These are phyloP conservation scores for Lithophane ornitopus DNA, from an alignment of 2,888 invertebrate genomes.

Conservation along the genomic window DNA sequence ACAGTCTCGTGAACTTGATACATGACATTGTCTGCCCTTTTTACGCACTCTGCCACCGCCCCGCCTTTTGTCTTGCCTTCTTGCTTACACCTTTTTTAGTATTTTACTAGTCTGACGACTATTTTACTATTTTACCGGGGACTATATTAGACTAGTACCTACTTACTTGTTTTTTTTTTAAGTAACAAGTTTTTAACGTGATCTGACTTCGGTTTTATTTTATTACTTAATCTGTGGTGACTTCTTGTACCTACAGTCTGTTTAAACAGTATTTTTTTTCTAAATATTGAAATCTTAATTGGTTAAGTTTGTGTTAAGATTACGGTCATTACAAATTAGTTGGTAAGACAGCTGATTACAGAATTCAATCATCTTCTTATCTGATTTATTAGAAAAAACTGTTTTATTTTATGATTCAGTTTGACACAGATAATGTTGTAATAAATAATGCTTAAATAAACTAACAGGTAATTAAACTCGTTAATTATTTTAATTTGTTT, in stretches of 20 bases:
- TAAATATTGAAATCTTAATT: background rate
- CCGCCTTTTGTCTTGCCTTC: slow-evolving; percentile 76
- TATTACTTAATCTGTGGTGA: background rate
- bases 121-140: no score
- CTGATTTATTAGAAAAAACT: background rate
- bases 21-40: slow-evolving; percentile 89
- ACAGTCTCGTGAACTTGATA: slow-evolving; percentile 89
- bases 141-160: slow-evolving; percentile 7
- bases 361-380: background rate
- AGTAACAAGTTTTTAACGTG: background rate
- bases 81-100: slow-evolving; percentile 63
- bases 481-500: background rate
- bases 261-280: background rate
- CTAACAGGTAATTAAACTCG: background rate
- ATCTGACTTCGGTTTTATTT: background rate
- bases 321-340: background rate
- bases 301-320: no score
- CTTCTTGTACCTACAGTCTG: no score
- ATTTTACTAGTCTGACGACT: slow-evolving; percentile 21
- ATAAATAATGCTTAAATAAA: background rate
- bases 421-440: no score
- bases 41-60: slow-evolving; percentile 81
- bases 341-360: no score
- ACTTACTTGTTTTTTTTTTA: no score
- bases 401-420: background rate